Evolutionary conservation across 2,797 vertebrate species (phyloP), one percentile per base, ranked within the genome.

Genomic region (Platyrinchus mystaceus): DNA sequence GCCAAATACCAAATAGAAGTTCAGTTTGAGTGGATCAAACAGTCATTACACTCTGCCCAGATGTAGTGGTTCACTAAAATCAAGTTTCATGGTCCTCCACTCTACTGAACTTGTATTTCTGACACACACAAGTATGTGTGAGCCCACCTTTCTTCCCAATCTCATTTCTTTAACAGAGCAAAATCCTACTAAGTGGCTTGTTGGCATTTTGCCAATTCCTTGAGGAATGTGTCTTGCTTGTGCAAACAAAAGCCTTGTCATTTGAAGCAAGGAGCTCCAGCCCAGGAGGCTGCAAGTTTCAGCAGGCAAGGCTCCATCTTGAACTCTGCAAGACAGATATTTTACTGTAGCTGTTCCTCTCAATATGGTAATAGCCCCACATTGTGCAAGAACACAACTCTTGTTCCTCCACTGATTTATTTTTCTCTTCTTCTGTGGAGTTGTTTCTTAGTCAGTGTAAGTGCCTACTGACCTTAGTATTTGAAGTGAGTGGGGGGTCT

Each of bases 201-300:
- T 10, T 92, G 93, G 92, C 68, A 50, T 62, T 43, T 64, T 15
- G 27, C 90, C 93, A 77, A 1, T 16, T 82, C 75, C 92, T 60
- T 77, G 59, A 66, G 86, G 92, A 80, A 46, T 24, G 23, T 58
- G 41, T 90, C 66, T n/a, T 80, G 71, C 59, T 78, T 53, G 44
- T 77, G 63, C 62, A 88, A 75, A 69, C 18, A 28, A 64, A 86
- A 74, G n/a, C 30, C n/a, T 30, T 81, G 60, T 87, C 70, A 76
- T 84, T 44, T 73, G 50, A 70, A 64, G 27, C 7, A 59, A 75
- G 23, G 23, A 49, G 26, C 67, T 87, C 55, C 52, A 87, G 68
- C 34, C 49, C 47, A 81, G 74, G 37, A 92, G 27, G 17, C 47
- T 93, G 74, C 92, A 92, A 67, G 92, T 92, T 89, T 60, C 90